phyloP scores from a whole-genome alignment of 2,888 invertebrate species.

The Matsumyia berberina region DNA sequence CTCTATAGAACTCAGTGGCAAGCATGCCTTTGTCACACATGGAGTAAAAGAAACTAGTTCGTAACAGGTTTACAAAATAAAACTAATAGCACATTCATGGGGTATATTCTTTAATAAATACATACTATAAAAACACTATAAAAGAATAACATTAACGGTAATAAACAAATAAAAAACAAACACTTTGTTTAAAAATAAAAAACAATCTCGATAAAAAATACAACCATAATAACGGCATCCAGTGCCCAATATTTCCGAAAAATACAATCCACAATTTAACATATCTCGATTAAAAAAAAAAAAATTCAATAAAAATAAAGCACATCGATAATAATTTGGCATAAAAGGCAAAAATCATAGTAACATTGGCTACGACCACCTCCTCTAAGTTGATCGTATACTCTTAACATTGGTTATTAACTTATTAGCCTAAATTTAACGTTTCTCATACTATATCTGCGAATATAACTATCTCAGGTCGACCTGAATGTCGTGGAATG shows the following conservation, averaged over 20 bases:
- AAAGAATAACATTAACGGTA: slow-evolving; percentile 30
- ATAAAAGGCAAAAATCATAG: slow-evolving; percentile 17
- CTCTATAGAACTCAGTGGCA: no score
- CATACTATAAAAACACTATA: slow-evolving; percentile 31
- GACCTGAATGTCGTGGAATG: background rate
- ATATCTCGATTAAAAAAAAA: background rate
- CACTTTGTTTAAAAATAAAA: slow-evolving; percentile 40
- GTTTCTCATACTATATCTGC: background rate
- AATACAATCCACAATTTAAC: slow-evolving; percentile 5
- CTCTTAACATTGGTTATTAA: background rate
- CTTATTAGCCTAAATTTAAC: background rate
- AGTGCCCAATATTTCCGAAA: slow-evolving; percentile 2
- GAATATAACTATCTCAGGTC: background rate
- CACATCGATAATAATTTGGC: slow-evolving; percentile 8
- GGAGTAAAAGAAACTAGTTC: no score
- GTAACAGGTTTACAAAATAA: background rate
- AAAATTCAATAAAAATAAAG: background rate
- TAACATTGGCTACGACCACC: background rate
- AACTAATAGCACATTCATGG: background rate
- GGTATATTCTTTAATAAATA: slow-evolving; percentile 49
- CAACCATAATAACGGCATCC: slow-evolving; percentile 24
- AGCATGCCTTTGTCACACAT: no score
- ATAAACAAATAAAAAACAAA: slow-evolving; percentile 24
- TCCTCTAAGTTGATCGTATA: background rate
- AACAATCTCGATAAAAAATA: slow-evolving; percentile 47